phyloP scores from a whole-genome alignment of 2,888 invertebrate genomes.

The Harpagoxenus sublaevis region DNA sequence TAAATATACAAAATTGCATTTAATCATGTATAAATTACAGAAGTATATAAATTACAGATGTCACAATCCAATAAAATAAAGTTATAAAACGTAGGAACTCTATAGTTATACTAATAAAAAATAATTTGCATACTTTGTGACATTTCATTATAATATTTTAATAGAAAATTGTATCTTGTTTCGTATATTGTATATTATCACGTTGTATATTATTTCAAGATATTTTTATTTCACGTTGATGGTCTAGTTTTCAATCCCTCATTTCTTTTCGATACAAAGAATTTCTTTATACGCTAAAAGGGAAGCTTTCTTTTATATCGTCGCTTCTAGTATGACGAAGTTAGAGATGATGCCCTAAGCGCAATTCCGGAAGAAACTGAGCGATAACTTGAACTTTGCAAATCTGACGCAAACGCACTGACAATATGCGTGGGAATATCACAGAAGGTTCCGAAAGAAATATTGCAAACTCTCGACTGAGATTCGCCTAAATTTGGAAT shows the following conservation, averaged over 20 bases:
- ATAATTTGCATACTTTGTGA: neutral
- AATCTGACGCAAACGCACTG: neutral
- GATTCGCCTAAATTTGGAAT: constrained; percentile 58
- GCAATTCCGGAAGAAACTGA: neutral
- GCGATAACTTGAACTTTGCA: constrained; percentile 17
- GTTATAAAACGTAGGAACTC: neutral
- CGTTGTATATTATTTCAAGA: neutral
- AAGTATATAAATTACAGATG: neutral
- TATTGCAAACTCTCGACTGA: constrained; percentile 38
- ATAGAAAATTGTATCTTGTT: neutral
- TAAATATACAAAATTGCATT: constrained; percentile 1
- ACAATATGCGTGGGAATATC: constrained; percentile 25
- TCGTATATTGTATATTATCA: too few relatives aligned
- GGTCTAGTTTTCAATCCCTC: neutral
- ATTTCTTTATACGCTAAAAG: neutral
- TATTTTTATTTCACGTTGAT: neutral
- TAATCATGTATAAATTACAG: neutral
- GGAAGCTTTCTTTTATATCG: neutral
- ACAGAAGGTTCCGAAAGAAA: constrained; percentile 20
- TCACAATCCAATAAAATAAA: neutral
- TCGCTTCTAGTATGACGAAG: neutral
- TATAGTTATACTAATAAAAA: neutral
- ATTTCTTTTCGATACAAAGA: neutral
- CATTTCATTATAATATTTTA: neutral
- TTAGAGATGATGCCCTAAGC: neutral